Evolutionary conservation across 2,113 vertebrate genomes (phyloP).

Genomic region (Nothoprocta pentlandii): DNA sequence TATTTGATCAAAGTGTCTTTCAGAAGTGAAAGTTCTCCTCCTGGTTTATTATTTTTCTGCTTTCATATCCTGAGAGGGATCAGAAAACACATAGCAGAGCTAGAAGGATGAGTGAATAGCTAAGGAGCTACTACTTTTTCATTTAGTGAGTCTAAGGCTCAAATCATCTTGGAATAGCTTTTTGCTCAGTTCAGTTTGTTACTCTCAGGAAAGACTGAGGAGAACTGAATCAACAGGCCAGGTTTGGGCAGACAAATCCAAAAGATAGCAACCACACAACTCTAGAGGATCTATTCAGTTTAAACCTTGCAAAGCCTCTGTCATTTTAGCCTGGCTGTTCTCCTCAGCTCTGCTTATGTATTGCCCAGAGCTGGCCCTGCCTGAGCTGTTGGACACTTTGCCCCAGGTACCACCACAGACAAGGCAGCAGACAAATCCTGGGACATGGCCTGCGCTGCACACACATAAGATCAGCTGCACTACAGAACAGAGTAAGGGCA

Average conservation of each 20-base stretch:
- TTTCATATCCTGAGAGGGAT: neutral
- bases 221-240: neutral
- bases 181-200: neutral
- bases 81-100: neutral
- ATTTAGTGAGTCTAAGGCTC: neutral
- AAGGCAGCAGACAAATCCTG: neutral
- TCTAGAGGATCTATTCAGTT: neutral
- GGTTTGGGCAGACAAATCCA: neutral
- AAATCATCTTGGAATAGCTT: neutral
- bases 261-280: neutral
- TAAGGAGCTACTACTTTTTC: neutral
- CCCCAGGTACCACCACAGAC: neutral
- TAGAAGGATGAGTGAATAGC: neutral
- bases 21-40: neutral
- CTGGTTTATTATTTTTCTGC: neutral
- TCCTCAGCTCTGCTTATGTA: neutral
- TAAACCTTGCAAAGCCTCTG: neutral
- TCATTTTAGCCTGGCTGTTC: neutral
- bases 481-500: neutral
- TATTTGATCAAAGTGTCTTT: neutral
- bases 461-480: rapidly evolving
- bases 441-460: neutral
- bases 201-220: neutral
- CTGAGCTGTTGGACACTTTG: neutral
- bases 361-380: neutral